phyloP scores from a whole-genome alignment of 2,888 invertebrate genomes.

The Drosophila tanythrix region DNA sequence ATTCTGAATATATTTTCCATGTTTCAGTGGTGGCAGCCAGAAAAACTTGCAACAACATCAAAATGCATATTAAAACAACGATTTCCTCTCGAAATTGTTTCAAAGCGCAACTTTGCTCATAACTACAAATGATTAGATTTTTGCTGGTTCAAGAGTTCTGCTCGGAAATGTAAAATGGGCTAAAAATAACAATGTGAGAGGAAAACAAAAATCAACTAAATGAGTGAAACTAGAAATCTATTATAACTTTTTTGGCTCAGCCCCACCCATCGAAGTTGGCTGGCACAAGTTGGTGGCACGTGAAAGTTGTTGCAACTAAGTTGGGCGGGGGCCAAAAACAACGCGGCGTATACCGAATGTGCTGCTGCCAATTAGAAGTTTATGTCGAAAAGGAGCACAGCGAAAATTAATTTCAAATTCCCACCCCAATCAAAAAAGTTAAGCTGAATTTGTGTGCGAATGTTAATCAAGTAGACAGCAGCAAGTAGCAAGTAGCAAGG shows the following conservation, averaged over 20 bases:
- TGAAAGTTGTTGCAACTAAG: slow-evolving; percentile 41
- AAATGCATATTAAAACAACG: slow-evolving; percentile 48
- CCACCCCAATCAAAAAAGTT: slow-evolving; percentile 46
- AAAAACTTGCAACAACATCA: not conserved
- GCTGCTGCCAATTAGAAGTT: slow-evolving; percentile 78
- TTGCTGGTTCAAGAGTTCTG: slow-evolving; percentile 19
- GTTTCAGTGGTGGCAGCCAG: not conserved
- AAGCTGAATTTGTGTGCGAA: slow-evolving; percentile 68
- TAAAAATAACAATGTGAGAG: slow-evolving; percentile 3
- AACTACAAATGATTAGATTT: slow-evolving; percentile 70
- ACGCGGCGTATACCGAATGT: slow-evolving; percentile 65
- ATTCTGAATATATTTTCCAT: not conserved
- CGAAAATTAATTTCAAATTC: slow-evolving; percentile 68
- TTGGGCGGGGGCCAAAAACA: slow-evolving; percentile 30
- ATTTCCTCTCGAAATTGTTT: slow-evolving; percentile 36
- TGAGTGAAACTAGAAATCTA: slow-evolving; percentile 76
- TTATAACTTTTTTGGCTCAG: slow-evolving; percentile 67
- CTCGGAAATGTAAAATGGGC: slow-evolving; percentile 3
- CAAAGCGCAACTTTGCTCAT: slow-evolving; percentile 51
- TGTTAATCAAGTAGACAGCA: slow-evolving; percentile 71
- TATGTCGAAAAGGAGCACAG: slow-evolving; percentile 52
- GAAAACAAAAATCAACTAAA: slow-evolving; percentile 59
- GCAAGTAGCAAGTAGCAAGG: not conserved
- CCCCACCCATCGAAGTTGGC: slow-evolving; percentile 48
- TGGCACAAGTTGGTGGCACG: not conserved